phyloP scores from a whole-genome alignment of 64 coral and sea anemone species.

The Montipora sp. region DNA sequence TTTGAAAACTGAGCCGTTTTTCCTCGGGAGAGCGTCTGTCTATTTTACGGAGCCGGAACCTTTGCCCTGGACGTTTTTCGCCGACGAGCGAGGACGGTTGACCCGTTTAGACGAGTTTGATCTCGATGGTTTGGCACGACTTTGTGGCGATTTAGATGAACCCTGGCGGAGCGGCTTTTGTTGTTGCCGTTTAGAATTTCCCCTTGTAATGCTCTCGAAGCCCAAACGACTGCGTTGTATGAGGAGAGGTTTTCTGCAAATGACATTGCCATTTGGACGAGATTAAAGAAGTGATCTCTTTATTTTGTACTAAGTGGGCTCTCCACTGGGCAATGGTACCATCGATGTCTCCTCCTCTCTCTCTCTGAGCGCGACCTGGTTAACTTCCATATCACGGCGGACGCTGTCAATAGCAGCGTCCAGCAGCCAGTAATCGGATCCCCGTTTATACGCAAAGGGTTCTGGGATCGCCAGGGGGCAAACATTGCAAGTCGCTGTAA shows the following conservation, averaged over 20 bases:
- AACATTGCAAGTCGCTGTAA: too few species aligned
- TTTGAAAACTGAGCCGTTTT: conserved; percentile 57
- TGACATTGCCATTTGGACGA: not conserved
- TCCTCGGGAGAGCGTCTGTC: conserved; percentile 29
- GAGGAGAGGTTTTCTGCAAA: not conserved
- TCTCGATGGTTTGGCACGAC: not conserved
- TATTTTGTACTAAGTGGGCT: not conserved
- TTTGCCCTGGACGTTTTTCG: conserved; percentile 55
- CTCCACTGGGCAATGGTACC: not conserved
- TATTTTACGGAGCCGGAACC: not conserved
- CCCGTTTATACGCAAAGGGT: too few species aligned
- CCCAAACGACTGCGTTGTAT: too few species aligned
- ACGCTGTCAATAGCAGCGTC: not conserved
- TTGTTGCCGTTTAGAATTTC: not conserved
- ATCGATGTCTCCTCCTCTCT: not conserved
- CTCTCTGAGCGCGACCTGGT: not conserved
- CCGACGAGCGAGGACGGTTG: not conserved
- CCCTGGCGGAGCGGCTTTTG: not conserved
- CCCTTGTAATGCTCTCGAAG: not conserved
- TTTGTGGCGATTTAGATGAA: not conserved
- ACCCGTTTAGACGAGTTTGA: not conserved
- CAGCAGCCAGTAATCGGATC: not conserved
- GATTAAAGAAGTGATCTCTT: not conserved
- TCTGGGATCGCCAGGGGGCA: too few species aligned
- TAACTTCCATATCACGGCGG: not conserved